phyloP scores from a whole-genome alignment of 1,140 invertebrate species.

The Drosophila teissieri region DNA sequence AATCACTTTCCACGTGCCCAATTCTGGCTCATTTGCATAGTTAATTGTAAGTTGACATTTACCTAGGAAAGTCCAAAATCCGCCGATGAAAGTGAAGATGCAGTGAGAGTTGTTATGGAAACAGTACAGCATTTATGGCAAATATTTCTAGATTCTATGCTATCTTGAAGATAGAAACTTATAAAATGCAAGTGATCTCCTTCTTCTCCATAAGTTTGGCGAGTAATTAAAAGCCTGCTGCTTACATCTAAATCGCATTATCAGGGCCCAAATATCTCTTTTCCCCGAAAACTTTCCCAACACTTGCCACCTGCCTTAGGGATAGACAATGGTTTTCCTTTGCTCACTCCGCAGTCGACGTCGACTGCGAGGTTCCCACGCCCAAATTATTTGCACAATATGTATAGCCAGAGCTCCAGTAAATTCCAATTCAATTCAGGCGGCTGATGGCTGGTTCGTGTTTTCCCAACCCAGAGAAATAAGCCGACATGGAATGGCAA shows the following conservation, averaged over 20 bases:
- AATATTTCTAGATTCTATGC: too few species aligned
- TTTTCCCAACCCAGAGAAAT: slow-evolving; percentile 69
- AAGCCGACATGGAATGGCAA: slow-evolving; percentile 14
- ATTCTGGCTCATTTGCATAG: slow-evolving; percentile 69
- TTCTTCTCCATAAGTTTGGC: neutral
- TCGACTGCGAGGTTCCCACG: slow-evolving; percentile 56
- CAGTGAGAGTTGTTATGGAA: neutral
- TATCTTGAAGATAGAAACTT: neutral
- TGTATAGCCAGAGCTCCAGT: slow-evolving; percentile 53
- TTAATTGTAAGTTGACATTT: slow-evolving; percentile 63
- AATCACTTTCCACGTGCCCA: slow-evolving; percentile 74
- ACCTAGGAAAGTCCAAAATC: slow-evolving; percentile 35
- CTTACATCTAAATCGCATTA: slow-evolving; percentile 40
- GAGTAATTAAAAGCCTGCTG: slow-evolving; percentile 20
- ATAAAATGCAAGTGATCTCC: neutral
- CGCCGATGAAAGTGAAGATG: slow-evolving; percentile 43
- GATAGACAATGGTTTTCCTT: slow-evolving; percentile 35
- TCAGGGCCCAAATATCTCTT: slow-evolving; percentile 36
- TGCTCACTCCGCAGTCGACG: slow-evolving; percentile 10
- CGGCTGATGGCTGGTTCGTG: slow-evolving; percentile 47
- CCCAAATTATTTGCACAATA: slow-evolving; percentile 70
- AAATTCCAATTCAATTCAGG: slow-evolving; percentile 75
- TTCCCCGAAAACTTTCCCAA: slow-evolving; percentile 56
- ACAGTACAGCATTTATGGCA: neutral
- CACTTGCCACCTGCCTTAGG: slow-evolving; percentile 33